These are phyloP conservation scores for Antrozous pallidus DNA, from an alignment of 2,797 vertebrate genomes.

Conservation along the genomic window DNA sequence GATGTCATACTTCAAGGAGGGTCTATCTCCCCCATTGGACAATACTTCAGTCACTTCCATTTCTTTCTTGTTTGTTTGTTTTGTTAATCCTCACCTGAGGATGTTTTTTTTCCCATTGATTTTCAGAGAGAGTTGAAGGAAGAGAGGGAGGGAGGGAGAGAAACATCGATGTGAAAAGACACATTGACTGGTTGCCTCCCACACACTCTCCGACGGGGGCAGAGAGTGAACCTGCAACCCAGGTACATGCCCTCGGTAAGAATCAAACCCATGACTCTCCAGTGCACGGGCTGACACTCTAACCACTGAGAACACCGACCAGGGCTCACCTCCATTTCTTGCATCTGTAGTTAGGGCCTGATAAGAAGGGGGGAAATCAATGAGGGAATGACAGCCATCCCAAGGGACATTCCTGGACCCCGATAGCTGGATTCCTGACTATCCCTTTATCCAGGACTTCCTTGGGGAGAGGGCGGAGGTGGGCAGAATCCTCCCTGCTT, in stretches of 20 bases:
- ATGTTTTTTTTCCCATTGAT: no score
- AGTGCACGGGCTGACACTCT: no score
- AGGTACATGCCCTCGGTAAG: no score
- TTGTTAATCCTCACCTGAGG: no score
- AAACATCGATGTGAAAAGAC: no score
- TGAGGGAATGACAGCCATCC: neutral
- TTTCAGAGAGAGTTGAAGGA: no score
- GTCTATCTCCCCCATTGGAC: neutral
- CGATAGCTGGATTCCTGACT: neutral
- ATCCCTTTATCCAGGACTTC: neutral
- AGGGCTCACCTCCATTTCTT: neutral
- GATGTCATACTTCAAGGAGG: neutral
- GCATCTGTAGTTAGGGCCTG: neutral
- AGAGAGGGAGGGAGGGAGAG: no score
- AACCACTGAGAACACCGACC: no score
- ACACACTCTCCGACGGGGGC: no score
- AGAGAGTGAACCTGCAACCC: no score
- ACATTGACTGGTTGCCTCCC: no score
- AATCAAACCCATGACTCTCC: no score
- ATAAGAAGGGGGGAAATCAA: neutral
- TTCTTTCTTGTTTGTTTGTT: neutral
- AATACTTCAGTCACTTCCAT: neutral
- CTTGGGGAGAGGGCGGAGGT: neutral
- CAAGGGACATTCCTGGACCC: neutral
- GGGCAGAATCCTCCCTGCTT: neutral